phyloP scores from a whole-genome alignment of 1,140 invertebrate genomes.

The Heliconius himera region DNA sequence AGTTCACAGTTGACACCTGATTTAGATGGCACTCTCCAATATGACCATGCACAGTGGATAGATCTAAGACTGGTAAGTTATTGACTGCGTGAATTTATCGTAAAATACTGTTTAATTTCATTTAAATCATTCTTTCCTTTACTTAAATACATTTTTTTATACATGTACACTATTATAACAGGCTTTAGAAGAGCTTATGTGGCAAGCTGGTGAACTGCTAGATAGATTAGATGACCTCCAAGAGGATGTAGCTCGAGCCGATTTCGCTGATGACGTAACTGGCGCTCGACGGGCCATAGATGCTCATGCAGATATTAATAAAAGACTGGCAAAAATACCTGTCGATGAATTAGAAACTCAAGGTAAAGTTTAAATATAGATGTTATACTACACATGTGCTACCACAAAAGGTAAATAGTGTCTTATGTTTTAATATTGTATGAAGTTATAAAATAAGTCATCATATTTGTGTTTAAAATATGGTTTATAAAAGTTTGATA shows the following conservation, averaged over 20 bases:
- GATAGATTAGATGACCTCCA: conserved; percentile 95
- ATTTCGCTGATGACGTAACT: conserved; percentile 95
- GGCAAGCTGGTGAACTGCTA: conserved; percentile 95
- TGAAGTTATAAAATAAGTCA: no score
- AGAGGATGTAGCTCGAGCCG: conserved; percentile 94
- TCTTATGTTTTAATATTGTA: no score
- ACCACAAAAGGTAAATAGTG: no score
- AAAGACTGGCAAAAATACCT: conserved; percentile 95
- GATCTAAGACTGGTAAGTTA: conserved; percentile 89
- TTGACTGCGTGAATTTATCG: conserved; percentile 3
- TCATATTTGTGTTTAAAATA: no score
- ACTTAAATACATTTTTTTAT: no score
- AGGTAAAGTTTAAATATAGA: conserved; percentile 64
- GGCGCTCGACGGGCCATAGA: conserved; percentile 95
- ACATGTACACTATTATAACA: conserved; percentile 25
- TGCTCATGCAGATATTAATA: conserved; percentile 96
- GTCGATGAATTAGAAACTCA: conserved; percentile 94
- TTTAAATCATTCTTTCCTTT: background rate
- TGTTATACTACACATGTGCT: background rate
- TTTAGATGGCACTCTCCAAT: conserved; percentile 95
- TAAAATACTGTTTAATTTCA: conserved; percentile 6
- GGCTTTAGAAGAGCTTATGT: conserved; percentile 96
- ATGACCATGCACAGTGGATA: conserved; percentile 98
- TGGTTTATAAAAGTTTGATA: no score
- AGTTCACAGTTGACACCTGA: conserved; percentile 94